Evolutionary conservation across 1,140 invertebrate genomes (phyloP), one percentile per base, ranked within the genome.

Genomic region (Tetragonula clypearis): DNA sequence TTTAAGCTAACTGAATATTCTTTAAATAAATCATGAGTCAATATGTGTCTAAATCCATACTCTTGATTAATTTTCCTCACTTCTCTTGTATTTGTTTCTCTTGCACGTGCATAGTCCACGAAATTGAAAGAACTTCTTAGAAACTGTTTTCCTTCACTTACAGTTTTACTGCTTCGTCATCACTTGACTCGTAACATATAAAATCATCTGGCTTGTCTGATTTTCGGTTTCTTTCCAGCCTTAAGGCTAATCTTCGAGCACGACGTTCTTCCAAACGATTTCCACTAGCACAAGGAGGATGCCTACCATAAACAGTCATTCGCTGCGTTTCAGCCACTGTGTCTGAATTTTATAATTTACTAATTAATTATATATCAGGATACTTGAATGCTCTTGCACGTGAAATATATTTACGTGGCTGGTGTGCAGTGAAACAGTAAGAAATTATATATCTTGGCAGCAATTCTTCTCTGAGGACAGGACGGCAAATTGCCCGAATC

Each of bases 161-260:
- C 95, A 60, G 96, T 97, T 82, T 98, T 96, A 76, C 97, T 85
- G 98, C 97, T 86, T 98, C 97, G 83, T 97, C 97, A 80, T 98
- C 98, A 86, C 97, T 97, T 85, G 98, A 97, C 75, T 98, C 97
- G 91, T 98, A 98, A 86, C 97, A 97, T 8, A 98, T 97, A 94
- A 98, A 98, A 94, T 98, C 98, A 93, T 98, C 98, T 0, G 97
- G 97, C 89, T 98, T 98, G 84, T 98, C 98, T 2, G 97, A 97
- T 91, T 98, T 98, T 62, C 97, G 93, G 84, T 95, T 95, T 88
- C 97, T 96, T 92, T 98, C 97, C 88, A 96, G 91, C 89, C 96
- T 90, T 77, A 93, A 86, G 9, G 93, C 93, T 53, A 93, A 86
- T 78, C 94, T 96, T 92, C 96, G 96, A 0, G 95, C 95, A 90